Base-by-base conservation (phyloP, 1,140 invertebrate species). In the Papilio dardanus region DNA sequence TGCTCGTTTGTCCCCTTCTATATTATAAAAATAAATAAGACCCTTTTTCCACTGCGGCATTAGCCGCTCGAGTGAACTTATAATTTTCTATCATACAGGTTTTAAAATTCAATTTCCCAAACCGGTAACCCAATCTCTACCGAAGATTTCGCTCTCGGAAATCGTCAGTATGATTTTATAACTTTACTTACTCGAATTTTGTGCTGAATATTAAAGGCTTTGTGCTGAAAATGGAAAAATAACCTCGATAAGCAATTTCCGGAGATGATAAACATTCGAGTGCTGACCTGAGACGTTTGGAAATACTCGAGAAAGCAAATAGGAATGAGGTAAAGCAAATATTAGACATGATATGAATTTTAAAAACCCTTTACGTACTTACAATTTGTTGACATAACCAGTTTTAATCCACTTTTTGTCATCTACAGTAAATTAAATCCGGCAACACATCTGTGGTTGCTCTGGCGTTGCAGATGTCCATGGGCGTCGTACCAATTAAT, bases 211-310 rank as follows among this genome's bases (percentile, higher is more conserved):
- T 58, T 10, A 14, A 30, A 30, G 24, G 24, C 8, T 62, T 30
- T 62, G 10, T 62, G 54, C 14, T 30, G 54, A 28, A 62, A 62
- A 30, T 62, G 12, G 54, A 62, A 28, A 62, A 62, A 62, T 62
- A 5, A 12, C 8, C 54, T 30, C 24, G 2, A 30, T 5, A 62
- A 62, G 54, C 54, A 28, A 62, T 62, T 28, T 62, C 54, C 54
- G 54, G 24, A 0, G 46, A 50, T 21, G 46, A 4, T 62, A 62
- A 62, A 62, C 54, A 62, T 30, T 62, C 54, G 24, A 62, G 54
- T 62, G 54, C 1, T 16, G 24, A 62, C 24, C 19, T 21, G 46
- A 46, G 16, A 50, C 16, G n/a, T 7, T 28, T 16, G 24, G 54
- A 28, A 62, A 62, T 28, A 1, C 10, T 28, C 1, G 2, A 24